Base-by-base conservation (phyloP, 2,888 invertebrate species). In the Limulus polyphemus region DNA sequence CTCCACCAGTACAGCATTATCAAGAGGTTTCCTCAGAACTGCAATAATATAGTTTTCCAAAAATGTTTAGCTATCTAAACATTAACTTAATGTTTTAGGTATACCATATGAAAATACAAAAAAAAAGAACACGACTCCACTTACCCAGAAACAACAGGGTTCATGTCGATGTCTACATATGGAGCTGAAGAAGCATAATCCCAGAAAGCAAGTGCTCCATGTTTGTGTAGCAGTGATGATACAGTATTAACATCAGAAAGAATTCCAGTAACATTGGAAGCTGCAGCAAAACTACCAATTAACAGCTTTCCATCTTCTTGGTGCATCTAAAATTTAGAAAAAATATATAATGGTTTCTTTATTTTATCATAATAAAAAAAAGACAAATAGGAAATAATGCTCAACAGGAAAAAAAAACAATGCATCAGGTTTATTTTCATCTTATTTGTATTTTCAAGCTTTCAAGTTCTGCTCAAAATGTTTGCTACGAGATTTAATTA, bases 251-350 rank as follows among this genome's bases (percentile, higher is more conserved):
- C 89, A 77, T 91, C 90, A 54, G 85, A 83, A 49, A 91, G 73
- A n/a, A 88, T 84, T 10, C 93, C 93, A 0, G 91, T 90, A n/a
- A 91, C 82, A 73, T 89, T 90, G 32, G 90, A 90, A 2, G 88
- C 89, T 0, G 88, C 89, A 46, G 86, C 84, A 76, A 93, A 91
- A 75, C 88, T 87, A 0, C 91, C 92, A 58, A 92, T 84, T 76
- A 92, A 77, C 71, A 82, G 81, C 63, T 83, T 79, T n/a, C 83
- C 83, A 16, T 64, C 62, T 13, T 70, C 69, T 48, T 70, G 49
- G 16, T 83, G 80, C 70, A 84, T 54, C 54, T 54, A 9, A 17
- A 54, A 54, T 17, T 10, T 52, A 17, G 3, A 14, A 54, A 11
- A 54, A 3, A 7, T n/a, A 51, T n/a, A n/a, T 51, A n/a, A n/a